These are phyloP conservation scores for Melanerpes formicivorus DNA, from an alignment of 2,113 vertebrate genomes.

Conservation along the genomic window DNA sequence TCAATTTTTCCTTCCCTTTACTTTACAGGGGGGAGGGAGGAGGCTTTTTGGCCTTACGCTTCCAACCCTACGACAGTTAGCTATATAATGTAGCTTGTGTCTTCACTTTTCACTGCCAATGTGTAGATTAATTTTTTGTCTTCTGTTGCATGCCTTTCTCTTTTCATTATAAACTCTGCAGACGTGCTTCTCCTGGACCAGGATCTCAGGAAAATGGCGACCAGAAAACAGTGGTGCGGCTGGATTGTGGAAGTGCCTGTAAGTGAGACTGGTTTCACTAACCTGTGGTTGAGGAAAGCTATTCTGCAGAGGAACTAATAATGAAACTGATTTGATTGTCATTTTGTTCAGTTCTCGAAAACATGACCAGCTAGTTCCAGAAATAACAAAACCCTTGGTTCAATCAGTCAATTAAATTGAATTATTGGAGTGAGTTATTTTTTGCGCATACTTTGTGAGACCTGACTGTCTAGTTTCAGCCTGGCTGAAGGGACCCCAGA, in stretches of 20 bases:
- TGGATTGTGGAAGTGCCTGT: neutral
- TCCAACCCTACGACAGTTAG: too few species aligned
- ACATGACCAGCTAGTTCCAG: neutral
- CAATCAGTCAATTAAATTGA: neutral
- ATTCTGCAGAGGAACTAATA: neutral
- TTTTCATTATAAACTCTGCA: neutral
- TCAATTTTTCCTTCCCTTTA: too few species aligned
- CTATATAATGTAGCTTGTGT: neutral
- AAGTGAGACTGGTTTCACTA: neutral
- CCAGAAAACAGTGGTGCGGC: neutral
- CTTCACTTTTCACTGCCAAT: neutral
- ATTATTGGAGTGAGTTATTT: neutral
- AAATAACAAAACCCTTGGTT: neutral
- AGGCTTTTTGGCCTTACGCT: too few species aligned
- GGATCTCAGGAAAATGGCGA: neutral
- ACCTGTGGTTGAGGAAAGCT: neutral
- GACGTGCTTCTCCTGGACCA: neutral
- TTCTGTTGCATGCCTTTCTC: neutral
- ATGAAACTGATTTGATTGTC: neutral
- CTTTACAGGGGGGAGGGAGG: too few species aligned
- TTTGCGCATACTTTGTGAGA: neutral
- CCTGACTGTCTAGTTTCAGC: neutral
- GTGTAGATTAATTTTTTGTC: neutral
- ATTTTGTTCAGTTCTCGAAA: neutral
- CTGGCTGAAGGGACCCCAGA: neutral